A percentile compares a stretch with the other conserved stretches of the same genome.
Conservation (phyloP, 2,113 vertebrate genomes). For the Sigmodon hispidus region DNA sequence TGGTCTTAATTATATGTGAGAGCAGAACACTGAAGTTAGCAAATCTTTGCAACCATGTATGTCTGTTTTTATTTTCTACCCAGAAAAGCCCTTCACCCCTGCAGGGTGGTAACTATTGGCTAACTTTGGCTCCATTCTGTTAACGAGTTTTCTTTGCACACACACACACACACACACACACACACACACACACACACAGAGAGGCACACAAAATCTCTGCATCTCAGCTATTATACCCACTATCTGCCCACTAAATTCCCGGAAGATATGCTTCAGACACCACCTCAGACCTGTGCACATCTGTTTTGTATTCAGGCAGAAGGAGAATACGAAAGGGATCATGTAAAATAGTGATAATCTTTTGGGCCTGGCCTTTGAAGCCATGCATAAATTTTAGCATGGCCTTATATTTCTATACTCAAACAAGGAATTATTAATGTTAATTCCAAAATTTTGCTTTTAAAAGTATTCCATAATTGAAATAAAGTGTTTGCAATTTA, state of each 20-base stretch:
- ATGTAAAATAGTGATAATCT: not conserved
- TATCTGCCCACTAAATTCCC: not conserved
- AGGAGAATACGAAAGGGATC: conserved; percentile 2
- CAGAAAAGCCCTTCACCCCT: conserved; percentile 29
- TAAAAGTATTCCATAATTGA: conserved; percentile 1
- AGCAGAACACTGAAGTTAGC: not conserved
- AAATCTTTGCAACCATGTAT: not conserved
- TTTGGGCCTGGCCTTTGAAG: conserved; percentile 5
- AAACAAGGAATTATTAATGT: conserved; percentile 9
- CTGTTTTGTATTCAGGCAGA: conserved; percentile 57
- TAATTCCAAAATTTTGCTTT: conserved; percentile 44
- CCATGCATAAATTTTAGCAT: not conserved
- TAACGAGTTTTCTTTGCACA: not conserved
- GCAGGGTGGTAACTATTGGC: not conserved
- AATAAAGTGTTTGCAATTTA: not conserved
- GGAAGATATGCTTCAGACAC: not conserved
- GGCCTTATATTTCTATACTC: not conserved
- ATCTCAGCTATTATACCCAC: conserved; percentile 28
- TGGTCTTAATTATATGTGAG: conserved; percentile 44
- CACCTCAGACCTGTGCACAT: not conserved
- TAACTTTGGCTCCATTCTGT: not conserved
- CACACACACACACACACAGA: too few relatives aligned
- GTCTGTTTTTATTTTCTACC: conserved; percentile 14
- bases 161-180: too few relatives aligned
- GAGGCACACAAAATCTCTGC: not conserved